phyloP scores from a whole-genome alignment of 1,140 invertebrate genomes.

The Bombus polaris region DNA sequence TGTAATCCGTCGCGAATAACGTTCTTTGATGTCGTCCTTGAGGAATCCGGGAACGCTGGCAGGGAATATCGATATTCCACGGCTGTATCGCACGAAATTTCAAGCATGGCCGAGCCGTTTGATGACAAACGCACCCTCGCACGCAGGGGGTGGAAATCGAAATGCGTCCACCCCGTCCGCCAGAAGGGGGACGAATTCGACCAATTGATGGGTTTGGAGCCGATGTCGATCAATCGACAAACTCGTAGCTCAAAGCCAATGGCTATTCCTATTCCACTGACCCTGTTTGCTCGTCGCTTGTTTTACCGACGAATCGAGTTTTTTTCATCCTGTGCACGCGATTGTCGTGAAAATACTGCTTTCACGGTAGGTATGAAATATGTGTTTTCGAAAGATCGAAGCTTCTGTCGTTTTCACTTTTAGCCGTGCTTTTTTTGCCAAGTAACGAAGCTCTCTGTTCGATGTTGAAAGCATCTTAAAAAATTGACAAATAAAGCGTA shows the following conservation, averaged over 20 bases:
- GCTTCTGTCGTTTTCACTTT: constrained; percentile 19
- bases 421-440: neutral
- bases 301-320: constrained; percentile 49
- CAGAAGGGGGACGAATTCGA: constrained; percentile 69
- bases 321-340: constrained; percentile 31
- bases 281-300: constrained; percentile 65
- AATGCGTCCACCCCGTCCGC: constrained; percentile 68
- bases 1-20: constrained; percentile 49
- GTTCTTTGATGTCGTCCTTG: constrained; percentile 68
- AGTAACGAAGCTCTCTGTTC: neutral
- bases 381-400: neutral
- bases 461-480: neutral
- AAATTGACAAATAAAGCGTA: neutral
- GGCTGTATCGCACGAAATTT: constrained; percentile 70
- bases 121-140: constrained; percentile 71
- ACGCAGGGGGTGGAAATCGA: constrained; percentile 69
- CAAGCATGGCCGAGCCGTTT: constrained; percentile 74
- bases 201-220: constrained; percentile 72
- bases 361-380: constrained; percentile 24
- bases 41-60: constrained; percentile 59
- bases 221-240: constrained; percentile 72
- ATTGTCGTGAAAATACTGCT: constrained; percentile 1
- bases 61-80: constrained; percentile 71
- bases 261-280: constrained; percentile 66
- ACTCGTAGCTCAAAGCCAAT: constrained; percentile 62